Conservation (phyloP, 2,888 invertebrate genomes). For the Ceramica pisi region DNA sequence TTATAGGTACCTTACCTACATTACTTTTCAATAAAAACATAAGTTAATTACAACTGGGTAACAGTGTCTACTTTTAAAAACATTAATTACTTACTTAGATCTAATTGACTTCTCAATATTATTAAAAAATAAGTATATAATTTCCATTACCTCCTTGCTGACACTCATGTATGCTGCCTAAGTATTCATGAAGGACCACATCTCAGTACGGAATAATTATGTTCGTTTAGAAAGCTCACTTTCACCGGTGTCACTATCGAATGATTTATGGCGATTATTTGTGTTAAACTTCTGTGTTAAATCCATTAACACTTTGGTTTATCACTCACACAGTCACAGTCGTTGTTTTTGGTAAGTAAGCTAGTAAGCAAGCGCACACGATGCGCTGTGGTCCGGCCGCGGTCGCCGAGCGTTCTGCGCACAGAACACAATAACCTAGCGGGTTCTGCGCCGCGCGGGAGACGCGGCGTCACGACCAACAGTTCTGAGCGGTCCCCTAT, state of each 20-base stretch:
- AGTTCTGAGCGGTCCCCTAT: slow-evolving; percentile 68
- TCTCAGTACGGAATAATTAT: slow-evolving; percentile 77
- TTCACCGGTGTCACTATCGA: slow-evolving; percentile 81
- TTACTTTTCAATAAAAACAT: neutral
- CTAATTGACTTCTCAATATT: neutral
- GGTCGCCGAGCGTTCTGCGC: slow-evolving; percentile 59
- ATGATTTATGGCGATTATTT: slow-evolving; percentile 46
- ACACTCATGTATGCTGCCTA: slow-evolving; percentile 84
- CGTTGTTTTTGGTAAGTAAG: slow-evolving; percentile 49
- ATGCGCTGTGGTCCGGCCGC: slow-evolving; percentile 55
- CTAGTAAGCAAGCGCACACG: slow-evolving; percentile 35
- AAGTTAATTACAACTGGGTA: neutral
- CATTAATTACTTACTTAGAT: too few relatives aligned
- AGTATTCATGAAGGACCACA: slow-evolving; percentile 85
- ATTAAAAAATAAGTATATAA: neutral
- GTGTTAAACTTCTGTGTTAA: slow-evolving; percentile 55
- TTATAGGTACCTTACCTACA: neutral
- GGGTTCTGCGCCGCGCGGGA: slow-evolving; percentile 68
- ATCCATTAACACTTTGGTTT: slow-evolving; percentile 64
- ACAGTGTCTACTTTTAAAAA: neutral
- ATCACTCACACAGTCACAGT: slow-evolving; percentile 45
- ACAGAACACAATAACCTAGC: too few relatives aligned
- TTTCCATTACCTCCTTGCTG: slow-evolving; percentile 81
- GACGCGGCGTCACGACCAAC: slow-evolving; percentile 71
- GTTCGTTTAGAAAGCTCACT: slow-evolving; percentile 82